These are phyloP conservation scores for Parazoanthus darwini DNA, from an alignment of 92 coral and sea anemone genomes.

Conservation along the genomic window DNA sequence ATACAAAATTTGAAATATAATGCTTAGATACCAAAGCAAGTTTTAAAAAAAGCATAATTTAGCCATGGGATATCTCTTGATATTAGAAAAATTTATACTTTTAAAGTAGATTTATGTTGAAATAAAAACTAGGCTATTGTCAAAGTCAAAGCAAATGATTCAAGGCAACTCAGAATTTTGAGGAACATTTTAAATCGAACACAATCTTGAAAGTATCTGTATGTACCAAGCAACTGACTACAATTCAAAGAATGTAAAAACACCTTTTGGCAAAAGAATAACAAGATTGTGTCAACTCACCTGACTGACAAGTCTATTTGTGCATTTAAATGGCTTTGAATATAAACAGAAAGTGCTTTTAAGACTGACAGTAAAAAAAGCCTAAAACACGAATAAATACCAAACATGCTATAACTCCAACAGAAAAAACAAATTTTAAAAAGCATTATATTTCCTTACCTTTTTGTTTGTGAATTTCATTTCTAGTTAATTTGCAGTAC, in stretches of 20 bases:
- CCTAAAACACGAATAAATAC: not conserved
- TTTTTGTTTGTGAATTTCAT: slow-evolving; percentile 1
- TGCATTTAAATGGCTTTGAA: slow-evolving; percentile 7
- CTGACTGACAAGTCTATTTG: not conserved
- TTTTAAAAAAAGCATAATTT: no score
- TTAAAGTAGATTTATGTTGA: no score
- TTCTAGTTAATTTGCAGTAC: slow-evolving; percentile 53
- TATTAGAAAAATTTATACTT: no score
- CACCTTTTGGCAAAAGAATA: not conserved
- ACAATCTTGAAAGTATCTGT: no score
- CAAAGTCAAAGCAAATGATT: no score
- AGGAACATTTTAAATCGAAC: not conserved
- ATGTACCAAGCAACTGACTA: slow-evolving; percentile 30
- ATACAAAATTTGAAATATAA: no score
- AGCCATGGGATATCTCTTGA: no score
- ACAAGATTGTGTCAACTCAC: slow-evolving; percentile 27
- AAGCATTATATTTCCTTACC: slow-evolving; percentile 1
- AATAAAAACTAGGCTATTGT: no score
- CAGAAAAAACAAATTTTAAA: not conserved
- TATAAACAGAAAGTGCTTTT: not conserved
- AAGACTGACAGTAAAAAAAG: not conserved
- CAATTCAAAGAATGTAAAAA: slow-evolving; percentile 28
- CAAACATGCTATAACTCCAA: not conserved
- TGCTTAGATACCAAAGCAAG: no score
- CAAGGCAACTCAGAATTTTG: not conserved